phyloP scores from a whole-genome alignment of 2,797 vertebrate species.

The Chromis chromis region DNA sequence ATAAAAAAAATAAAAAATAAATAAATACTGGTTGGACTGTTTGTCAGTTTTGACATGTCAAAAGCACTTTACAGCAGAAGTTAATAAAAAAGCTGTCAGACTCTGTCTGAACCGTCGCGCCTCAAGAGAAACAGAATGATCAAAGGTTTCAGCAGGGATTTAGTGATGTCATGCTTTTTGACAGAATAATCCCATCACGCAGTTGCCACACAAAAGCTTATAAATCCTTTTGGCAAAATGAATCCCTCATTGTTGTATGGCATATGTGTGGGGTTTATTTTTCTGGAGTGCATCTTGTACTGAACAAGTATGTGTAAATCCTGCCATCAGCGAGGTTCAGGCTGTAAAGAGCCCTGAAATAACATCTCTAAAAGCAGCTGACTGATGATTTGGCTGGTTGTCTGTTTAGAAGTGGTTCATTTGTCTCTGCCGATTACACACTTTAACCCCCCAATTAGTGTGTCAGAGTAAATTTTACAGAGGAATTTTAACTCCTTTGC shows the following conservation, averaged over 20 bases:
- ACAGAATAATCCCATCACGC: constrained; percentile 43
- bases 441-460: no score
- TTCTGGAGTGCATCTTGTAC: constrained; percentile 3
- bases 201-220: constrained; percentile 5
- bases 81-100: constrained; percentile 1
- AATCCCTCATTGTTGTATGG: not conserved
- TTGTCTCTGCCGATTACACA: no score
- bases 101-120: not conserved
- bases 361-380: not conserved
- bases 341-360: constrained; percentile 15
- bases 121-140: constrained; percentile 32
- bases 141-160: constrained; percentile 37
- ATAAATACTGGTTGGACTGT: not conserved
- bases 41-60: not conserved
- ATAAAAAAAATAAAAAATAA: no score
- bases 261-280: constrained; percentile 4
- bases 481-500: no score
- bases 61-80: not conserved
- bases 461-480: no score
- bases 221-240: constrained; percentile 12
- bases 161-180: constrained; percentile 46
- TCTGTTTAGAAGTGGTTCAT: no score
- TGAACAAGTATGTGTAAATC: constrained; percentile 23
- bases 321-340: not conserved
- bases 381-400: no score